Base-by-base conservation (phyloP, 2,797 vertebrate genomes). In the Thalassophryne amazonica region DNA sequence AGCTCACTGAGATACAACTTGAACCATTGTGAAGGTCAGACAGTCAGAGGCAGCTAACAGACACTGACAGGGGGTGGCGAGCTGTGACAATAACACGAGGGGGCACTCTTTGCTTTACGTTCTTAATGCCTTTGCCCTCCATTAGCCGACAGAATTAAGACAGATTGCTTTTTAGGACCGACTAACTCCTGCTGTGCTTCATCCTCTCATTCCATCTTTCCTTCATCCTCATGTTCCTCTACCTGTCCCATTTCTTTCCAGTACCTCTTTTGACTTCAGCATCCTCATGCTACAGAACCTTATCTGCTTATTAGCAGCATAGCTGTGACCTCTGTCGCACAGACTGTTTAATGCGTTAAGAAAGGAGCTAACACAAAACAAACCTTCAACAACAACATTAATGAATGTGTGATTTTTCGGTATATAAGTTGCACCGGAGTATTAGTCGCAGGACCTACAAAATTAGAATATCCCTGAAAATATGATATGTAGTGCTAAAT, bases 81-180 rank as follows among this genome's bases (percentile, higher is more conserved):
- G 32, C 60, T 49, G 56, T 69, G 59, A 78, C 73, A 80, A 52
- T 76, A 78, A 84, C 64, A 73, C 47, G 65, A 86, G 47, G 41
- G 42, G 61, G 48, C 83, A 83, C 49, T 62, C 43, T 62, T 69
- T 77, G 73, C 68, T 81, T 76, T 76, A 81, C 62, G 78, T 83
- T 63, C 65, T 60, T 84, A 80, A 87, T 88, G 60, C 52, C 67
- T 86, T 80, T 88, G 71, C 68, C 82, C 84, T 85, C 80, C 76
- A 85, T 87, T 86, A 90, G 78, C 80, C 78, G 48, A 30, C 29
- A 41, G 66, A 83, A 89, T 85, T 78, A 84, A 87, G 86, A 86
- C 78, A 58, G 77, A 89, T 87, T 80, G 85, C 81, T 78, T 76
- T 69, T 57, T 36, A 51, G 56, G 52, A 74, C 69, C 6, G 9